Percentiles rank a stretch among this genome's conserved stretches.
These are phyloP conservation scores for Andrena haemorrhoa DNA, from an alignment of 2,888 invertebrate species.

Conservation along the genomic window DNA sequence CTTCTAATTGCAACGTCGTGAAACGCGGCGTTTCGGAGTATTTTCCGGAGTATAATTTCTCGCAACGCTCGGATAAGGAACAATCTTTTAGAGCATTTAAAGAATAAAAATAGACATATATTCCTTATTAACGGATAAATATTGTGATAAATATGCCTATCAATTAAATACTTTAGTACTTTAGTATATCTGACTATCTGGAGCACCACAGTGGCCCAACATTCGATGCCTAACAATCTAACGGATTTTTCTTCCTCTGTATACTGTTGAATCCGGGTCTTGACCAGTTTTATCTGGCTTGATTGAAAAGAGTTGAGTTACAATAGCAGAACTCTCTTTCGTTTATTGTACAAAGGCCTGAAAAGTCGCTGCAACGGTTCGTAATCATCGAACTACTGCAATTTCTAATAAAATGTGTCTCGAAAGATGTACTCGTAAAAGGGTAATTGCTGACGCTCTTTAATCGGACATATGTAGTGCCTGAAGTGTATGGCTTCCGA, in stretches of 20 bases:
- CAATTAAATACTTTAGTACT: background rate
- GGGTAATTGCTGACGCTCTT: background rate
- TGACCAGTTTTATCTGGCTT: background rate
- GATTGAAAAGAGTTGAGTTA: too few relatives aligned
- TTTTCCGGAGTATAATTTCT: too few relatives aligned
- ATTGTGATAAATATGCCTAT: background rate
- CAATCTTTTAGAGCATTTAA: too few relatives aligned
- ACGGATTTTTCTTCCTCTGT: background rate
- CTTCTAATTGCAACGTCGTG: too few relatives aligned
- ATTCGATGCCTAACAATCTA: background rate
- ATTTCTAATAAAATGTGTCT: background rate
- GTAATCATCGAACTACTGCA: background rate
- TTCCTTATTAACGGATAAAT: background rate
- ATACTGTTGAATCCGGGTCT: background rate
- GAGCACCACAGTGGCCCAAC: background rate
- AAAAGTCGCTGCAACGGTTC: too few relatives aligned
- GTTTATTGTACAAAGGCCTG: too few relatives aligned
- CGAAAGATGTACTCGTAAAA: background rate
- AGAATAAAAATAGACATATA: background rate
- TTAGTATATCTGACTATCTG: background rate
- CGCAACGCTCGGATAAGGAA: too few relatives aligned
- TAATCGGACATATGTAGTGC: background rate
- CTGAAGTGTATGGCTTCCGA: background rate
- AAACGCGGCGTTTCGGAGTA: too few relatives aligned
- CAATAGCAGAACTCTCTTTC: too few relatives aligned